Evolutionary conservation across 2,113 vertebrate genomes (phyloP).

Genomic region (Amphiprion percula): DNA sequence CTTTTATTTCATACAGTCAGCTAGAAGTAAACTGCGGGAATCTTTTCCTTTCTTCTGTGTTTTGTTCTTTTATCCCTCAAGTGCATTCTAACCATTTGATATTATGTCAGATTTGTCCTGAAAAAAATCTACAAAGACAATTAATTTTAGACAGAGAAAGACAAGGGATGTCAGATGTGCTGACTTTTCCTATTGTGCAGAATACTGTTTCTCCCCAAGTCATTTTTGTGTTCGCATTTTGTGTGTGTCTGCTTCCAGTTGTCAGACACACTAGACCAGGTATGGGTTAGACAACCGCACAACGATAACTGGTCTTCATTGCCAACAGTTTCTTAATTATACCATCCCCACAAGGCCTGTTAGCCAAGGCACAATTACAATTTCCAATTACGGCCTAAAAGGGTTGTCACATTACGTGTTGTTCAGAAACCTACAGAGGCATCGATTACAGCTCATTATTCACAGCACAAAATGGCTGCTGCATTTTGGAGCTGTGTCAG

Average conservation of each 20-base stretch:
- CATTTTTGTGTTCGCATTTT: too few species aligned
- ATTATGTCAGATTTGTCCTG: not conserved
- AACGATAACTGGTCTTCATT: conserved; percentile 42
- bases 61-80: not conserved
- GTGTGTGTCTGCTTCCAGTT: not conserved
- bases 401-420: conserved; percentile 44
- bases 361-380: conserved; percentile 46
- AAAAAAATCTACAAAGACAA: not conserved
- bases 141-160: not conserved
- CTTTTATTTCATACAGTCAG: conserved; percentile 1
- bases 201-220: too few species aligned
- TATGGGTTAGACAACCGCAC: conserved; percentile 14
- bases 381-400: conserved; percentile 43
- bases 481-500: not conserved
- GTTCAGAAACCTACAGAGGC: conserved; percentile 42
- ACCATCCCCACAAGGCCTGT: conserved; percentile 32
- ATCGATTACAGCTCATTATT: conserved; percentile 43
- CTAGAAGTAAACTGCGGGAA: not conserved
- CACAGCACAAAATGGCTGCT: conserved; percentile 22
- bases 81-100: not conserved
- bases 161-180: not conserved
- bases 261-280: not conserved
- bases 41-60: not conserved
- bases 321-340: conserved; percentile 47
- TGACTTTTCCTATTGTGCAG: too few species aligned